phyloP scores from a whole-genome alignment of 2,888 invertebrate genomes.

The Diloba caeruleocephala region DNA sequence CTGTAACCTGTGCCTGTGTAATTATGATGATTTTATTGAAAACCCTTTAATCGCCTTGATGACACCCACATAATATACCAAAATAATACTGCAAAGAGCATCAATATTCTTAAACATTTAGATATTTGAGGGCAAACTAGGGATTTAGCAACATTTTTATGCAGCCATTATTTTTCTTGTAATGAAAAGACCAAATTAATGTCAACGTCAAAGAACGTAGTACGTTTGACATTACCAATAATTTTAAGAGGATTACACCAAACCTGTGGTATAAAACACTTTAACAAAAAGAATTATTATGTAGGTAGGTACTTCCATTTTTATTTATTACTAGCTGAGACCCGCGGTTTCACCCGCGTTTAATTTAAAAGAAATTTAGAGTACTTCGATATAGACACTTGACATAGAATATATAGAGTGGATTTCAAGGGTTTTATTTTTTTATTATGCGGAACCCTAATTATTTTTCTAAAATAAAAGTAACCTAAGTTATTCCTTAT shows the following conservation, averaged over 20 bases:
- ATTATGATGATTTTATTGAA: too few relatives aligned
- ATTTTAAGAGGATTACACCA: conserved; percentile 35
- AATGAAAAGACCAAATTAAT: conserved; percentile 25
- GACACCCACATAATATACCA: too few relatives aligned
- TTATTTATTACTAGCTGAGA: neutral
- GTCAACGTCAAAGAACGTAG: conserved; percentile 16
- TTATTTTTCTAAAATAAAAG: too few relatives aligned
- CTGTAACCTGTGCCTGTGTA: too few relatives aligned
- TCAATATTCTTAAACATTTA: neutral
- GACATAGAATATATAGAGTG: too few relatives aligned
- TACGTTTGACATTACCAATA: conserved; percentile 40
- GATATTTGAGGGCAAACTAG: conserved; percentile 17
- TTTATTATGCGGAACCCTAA: too few relatives aligned
- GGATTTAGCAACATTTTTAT: conserved; percentile 15
- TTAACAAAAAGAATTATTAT: conserved; percentile 9
- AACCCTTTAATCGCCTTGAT: too few relatives aligned
- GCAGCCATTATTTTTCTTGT: conserved; percentile 21
- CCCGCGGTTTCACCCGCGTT: too few relatives aligned
- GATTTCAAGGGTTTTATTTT: too few relatives aligned
- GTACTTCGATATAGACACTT: too few relatives aligned
- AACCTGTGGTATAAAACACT: conserved; percentile 26
- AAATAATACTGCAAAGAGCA: neutral
- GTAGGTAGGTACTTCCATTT: conserved; percentile 11
- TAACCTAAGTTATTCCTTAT: too few relatives aligned
- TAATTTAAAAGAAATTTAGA: too few relatives aligned